phyloP scores from a whole-genome alignment of 2,113 vertebrate species.

The Camelus bactrianus region DNA sequence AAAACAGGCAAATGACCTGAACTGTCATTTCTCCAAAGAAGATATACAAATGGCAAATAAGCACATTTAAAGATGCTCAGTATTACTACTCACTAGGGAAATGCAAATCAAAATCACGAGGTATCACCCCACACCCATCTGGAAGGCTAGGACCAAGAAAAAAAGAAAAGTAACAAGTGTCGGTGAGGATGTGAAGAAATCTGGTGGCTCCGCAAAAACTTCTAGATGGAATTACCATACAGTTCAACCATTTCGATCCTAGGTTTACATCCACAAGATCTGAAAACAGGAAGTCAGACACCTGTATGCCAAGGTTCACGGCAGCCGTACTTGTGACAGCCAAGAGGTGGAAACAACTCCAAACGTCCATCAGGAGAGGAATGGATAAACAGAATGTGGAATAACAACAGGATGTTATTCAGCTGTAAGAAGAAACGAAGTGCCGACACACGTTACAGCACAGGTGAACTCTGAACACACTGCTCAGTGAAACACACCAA shows the following conservation, averaged over 20 bases:
- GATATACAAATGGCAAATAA: neutral
- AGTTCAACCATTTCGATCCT: neutral
- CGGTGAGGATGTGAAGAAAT: neutral
- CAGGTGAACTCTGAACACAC: neutral
- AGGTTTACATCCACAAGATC: neutral
- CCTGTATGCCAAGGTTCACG: neutral
- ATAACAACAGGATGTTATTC: neutral
- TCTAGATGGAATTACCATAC: neutral
- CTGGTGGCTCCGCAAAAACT: neutral
- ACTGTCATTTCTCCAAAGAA: neutral
- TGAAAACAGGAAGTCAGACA: neutral
- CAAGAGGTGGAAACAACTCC: neutral
- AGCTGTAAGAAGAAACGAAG: neutral
- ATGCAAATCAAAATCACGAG: neutral
- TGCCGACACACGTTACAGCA: neutral
- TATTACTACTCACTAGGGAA: neutral
- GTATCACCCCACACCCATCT: neutral
- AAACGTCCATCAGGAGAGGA: neutral
- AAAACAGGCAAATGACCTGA: neutral
- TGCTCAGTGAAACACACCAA: neutral
- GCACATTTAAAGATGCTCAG: neutral
- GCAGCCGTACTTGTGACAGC: neutral
- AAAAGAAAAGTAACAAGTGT: neutral
- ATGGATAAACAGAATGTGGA: neutral
- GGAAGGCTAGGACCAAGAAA: neutral